Percentiles rank a stretch among this genome's conserved stretches.
These are phyloP conservation scores for Machaerirhynchus nigripectus DNA, from an alignment of 2,113 vertebrate genomes.

Conservation along the genomic window DNA sequence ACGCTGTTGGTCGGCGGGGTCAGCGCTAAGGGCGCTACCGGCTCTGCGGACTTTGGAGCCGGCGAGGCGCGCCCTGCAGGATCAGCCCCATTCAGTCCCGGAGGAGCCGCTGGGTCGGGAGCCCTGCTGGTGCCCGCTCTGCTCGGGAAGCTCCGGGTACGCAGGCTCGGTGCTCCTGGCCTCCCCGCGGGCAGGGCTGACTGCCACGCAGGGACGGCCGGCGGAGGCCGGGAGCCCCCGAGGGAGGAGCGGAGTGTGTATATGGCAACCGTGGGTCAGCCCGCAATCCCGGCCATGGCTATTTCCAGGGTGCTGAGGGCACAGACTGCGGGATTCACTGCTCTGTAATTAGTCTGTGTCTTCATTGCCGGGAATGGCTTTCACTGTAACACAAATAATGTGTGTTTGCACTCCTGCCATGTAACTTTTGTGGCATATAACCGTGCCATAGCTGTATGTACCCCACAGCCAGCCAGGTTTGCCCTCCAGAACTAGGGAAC, in stretches of 20 bases:
- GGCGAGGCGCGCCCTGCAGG: neutral
- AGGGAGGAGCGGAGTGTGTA: neutral
- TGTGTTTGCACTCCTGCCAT: fast-evolving
- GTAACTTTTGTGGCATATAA: neutral
- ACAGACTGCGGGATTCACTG: neutral
- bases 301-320: neutral
- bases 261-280: neutral
- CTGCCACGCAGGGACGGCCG: neutral
- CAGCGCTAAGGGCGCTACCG: neutral
- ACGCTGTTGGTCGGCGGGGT: neutral
- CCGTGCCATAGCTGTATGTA: fast-evolving
- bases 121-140: neutral
- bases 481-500: neutral
- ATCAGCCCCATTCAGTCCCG: neutral
- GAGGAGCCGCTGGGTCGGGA: neutral
- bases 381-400: neutral
- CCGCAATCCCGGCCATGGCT: neutral
- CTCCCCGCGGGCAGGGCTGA: neutral
- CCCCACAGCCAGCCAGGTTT: neutral
- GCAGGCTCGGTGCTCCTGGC: neutral
- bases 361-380: neutral
- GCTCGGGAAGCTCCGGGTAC: neutral
- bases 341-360: conserved; percentile 26
- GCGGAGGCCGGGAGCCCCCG: neutral
- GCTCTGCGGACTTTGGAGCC: neutral